phyloP scores from a whole-genome alignment of 2,888 invertebrate species.

The Escarpia spicata region DNA sequence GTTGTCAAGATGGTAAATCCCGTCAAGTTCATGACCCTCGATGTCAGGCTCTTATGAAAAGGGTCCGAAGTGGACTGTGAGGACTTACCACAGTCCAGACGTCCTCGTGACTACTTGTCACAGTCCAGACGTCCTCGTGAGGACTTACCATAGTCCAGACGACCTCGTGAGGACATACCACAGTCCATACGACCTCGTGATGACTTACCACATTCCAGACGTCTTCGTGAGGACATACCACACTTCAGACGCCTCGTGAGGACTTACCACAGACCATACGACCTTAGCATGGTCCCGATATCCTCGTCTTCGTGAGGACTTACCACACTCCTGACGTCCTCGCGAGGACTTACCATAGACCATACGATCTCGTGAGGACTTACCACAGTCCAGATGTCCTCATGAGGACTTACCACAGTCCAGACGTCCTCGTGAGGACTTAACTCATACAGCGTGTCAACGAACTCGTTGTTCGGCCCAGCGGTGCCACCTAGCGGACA shows the following conservation, averaged over 20 bases:
- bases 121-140: conserved; percentile 24
- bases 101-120: neutral
- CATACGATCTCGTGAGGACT: conserved; percentile 19
- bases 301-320: neutral
- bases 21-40: no score
- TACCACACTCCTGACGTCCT: conserved; percentile 25
- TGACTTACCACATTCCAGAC: neutral
- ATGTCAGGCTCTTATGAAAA: no score
- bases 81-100: conserved; percentile 24
- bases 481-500: conserved; percentile 24
- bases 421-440: conserved; percentile 24
- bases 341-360: neutral
- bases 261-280: no score
- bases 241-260: no score
- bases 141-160: conserved; percentile 24
- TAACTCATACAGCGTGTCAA: conserved; percentile 22
- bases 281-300: no score
- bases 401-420: conserved; percentile 24
- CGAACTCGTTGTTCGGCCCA: conserved; percentile 27
- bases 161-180: conserved; percentile 22
- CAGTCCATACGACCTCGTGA: conserved; percentile 18
- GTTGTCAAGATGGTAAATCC: no score
- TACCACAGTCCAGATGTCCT: conserved; percentile 22
- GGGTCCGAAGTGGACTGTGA: neutral
- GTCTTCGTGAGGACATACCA: neutral